phyloP scores from a whole-genome alignment of 92 coral and sea anemone genomes.

The Zoanthus sociatus region DNA sequence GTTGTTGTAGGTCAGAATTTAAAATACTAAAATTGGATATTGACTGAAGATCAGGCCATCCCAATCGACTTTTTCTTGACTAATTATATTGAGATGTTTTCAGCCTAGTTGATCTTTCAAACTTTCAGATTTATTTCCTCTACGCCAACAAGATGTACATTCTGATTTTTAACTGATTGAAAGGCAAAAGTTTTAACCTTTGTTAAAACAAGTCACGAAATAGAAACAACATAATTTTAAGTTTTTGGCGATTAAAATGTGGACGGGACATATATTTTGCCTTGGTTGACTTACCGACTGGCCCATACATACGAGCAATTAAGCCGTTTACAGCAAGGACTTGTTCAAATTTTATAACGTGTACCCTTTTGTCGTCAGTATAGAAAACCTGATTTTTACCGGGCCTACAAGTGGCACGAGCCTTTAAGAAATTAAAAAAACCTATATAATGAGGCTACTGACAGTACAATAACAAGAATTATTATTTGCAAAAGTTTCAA shows the following conservation, averaged over 20 bases:
- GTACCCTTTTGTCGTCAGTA: no score
- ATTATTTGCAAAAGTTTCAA: neutral
- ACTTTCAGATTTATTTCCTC: neutral
- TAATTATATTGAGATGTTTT: conserved; percentile 6
- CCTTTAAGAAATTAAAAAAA: no score
- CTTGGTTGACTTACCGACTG: conserved; percentile 22
- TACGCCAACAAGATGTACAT: neutral
- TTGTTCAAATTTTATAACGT: conserved; percentile 13
- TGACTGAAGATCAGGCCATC: neutral
- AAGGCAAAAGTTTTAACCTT: neutral
- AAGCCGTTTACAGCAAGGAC: conserved; percentile 21
- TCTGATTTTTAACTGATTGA: conserved; percentile 13
- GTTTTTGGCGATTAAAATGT: conserved; percentile 1
- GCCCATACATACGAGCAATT: conserved; percentile 25
- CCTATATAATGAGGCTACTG: no score
- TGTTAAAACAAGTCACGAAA: conserved; percentile 1
- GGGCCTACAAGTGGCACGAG: neutral
- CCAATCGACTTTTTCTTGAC: conserved; percentile 8
- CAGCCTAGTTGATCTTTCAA: conserved; percentile 15
- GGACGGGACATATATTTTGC: neutral
- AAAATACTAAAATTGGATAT: neutral
- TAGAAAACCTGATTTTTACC: neutral
- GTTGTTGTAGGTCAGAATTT: conserved; percentile 1
- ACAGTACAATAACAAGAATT: no score
- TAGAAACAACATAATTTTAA: neutral